Conservation (phyloP, 1,140 invertebrate species). For the Drosophila littoralis region DNA sequence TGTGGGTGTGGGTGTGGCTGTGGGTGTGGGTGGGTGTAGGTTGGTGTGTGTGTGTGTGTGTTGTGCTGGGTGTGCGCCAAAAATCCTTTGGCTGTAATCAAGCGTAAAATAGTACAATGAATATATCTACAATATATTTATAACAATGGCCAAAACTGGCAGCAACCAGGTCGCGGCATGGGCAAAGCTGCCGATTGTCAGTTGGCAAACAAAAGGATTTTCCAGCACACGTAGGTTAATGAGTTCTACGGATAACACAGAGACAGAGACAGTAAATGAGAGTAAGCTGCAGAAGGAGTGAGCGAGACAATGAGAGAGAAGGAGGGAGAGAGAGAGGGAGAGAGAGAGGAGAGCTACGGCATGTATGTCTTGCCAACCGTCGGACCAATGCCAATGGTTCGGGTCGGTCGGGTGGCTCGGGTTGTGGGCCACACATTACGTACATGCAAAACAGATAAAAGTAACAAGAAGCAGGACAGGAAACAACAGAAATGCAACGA, state of each 20-base stretch:
- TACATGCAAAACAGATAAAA: conserved; percentile 80
- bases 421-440: conserved; percentile 27
- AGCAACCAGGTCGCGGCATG: conserved; percentile 33
- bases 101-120: conserved; percentile 83
- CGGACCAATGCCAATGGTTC: conserved; percentile 16
- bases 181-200: conserved; percentile 65
- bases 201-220: conserved; percentile 72
- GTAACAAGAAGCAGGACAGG: conserved; percentile 72
- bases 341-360: conserved; percentile 1
- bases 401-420: neutral
- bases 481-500: conserved; percentile 6
- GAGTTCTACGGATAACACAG: conserved; percentile 47
- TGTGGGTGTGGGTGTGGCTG: neutral
- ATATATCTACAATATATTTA: conserved; percentile 81
- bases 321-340: conserved; percentile 1
- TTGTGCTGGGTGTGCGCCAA: conserved; percentile 52
- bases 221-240: conserved; percentile 65
- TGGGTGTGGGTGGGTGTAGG: conserved; percentile 3
- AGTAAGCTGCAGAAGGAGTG: neutral
- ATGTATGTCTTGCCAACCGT: conserved; percentile 45
- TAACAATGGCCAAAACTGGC: conserved; percentile 62
- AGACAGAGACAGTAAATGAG: conserved; percentile 1
- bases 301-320: neutral
- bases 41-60: conserved; percentile 17
- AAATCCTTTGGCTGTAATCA: conserved; percentile 79